phyloP scores from a whole-genome alignment of 1,140 invertebrate genomes.

The Diachasmimorpha longicaudata region DNA sequence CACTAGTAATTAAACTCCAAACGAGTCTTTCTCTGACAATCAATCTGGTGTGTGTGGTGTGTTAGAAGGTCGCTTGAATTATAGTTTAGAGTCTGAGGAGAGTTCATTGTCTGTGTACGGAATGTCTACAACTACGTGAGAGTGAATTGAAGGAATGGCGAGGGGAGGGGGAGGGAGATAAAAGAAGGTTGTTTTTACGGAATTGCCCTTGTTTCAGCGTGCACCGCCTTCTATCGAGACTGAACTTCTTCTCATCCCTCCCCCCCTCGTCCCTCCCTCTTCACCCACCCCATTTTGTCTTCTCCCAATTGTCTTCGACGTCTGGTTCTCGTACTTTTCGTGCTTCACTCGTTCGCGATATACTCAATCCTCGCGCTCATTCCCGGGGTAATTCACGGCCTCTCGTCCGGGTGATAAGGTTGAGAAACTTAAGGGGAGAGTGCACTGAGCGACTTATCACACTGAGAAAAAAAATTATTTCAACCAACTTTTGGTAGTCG shows the following conservation, averaged over 20 bases:
- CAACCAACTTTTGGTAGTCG: too few relatives aligned
- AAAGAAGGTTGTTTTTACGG: not conserved
- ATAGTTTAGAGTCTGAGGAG: not conserved
- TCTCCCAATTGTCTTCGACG: conserved; percentile 13
- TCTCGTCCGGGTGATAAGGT: not conserved
- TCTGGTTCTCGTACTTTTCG: not conserved
- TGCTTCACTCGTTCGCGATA: not conserved
- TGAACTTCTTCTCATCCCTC: not conserved
- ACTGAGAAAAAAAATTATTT: too few relatives aligned
- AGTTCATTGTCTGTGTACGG: not conserved
- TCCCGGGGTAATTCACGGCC: not conserved
- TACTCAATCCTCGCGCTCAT: not conserved
- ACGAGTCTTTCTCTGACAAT: not conserved
- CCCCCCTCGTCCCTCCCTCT: too few relatives aligned
- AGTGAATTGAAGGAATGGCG: not conserved
- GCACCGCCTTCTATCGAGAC: conserved; percentile 1
- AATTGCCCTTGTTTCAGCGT: not conserved
- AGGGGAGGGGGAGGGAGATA: too few relatives aligned
- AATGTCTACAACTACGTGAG: not conserved
- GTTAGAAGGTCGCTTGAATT: not conserved
- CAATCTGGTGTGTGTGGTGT: not conserved
- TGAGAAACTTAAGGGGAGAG: too few relatives aligned
- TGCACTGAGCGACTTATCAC: too few relatives aligned
- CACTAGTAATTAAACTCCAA: not conserved
- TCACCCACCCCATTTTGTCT: not conserved